phyloP scores from a whole-genome alignment of 2,797 vertebrate species.

The Phylloscopus collybita region DNA sequence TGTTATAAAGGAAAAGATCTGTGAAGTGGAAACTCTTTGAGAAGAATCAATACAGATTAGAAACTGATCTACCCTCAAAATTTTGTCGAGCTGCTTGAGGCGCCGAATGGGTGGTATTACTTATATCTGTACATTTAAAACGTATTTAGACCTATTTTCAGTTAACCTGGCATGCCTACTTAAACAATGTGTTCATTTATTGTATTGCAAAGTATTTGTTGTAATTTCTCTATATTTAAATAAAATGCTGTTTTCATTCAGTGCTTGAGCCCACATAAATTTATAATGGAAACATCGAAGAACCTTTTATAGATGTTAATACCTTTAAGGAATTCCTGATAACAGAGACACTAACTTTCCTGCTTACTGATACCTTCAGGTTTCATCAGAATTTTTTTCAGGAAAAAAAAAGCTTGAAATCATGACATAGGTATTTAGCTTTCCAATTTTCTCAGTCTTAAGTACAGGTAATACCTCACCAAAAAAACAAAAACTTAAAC shows the following conservation, averaged over 20 bases:
- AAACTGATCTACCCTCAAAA: not conserved
- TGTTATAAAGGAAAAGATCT: not conserved
- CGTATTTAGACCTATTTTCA: not conserved
- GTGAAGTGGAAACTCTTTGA: not conserved
- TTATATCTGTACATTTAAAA: not conserved
- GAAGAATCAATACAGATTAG: not conserved
- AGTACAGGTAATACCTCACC: not conserved
- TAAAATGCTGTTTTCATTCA: not conserved
- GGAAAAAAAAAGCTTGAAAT: not conserved
- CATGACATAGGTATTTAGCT: not conserved
- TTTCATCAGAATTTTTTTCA: not conserved
- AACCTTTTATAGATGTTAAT: not conserved
- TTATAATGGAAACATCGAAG: not conserved
- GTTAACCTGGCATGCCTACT: not conserved
- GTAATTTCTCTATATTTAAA: not conserved
- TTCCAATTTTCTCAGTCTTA: not conserved
- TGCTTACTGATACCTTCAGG: not conserved
- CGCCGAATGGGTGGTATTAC: not conserved
- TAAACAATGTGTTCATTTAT: not conserved
- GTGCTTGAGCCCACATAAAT: not conserved
- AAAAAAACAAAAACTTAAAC: not conserved
- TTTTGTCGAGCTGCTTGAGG: not conserved
- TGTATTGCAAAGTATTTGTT: not conserved
- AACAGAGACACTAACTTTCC: not conserved
- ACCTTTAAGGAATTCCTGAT: not conserved